A percentile compares a stretch with the other conserved stretches of the same genome.
phyloP scores from a whole-genome alignment of 2,113 vertebrate genomes.

The Rhinolophus ferrumequinum region DNA sequence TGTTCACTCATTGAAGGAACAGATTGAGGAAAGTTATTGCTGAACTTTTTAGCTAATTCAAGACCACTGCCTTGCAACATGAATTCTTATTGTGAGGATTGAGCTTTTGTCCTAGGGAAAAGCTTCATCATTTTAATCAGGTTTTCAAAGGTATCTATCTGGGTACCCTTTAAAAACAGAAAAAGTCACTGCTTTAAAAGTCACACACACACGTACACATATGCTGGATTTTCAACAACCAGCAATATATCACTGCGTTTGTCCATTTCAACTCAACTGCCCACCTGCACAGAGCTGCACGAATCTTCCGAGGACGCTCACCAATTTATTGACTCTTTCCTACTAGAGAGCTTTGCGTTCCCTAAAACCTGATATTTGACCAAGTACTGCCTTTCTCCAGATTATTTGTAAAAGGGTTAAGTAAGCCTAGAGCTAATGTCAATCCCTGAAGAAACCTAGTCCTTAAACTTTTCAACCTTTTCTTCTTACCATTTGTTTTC shows the following conservation, averaged over 20 bases:
- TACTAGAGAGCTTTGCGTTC: conserved; percentile 63
- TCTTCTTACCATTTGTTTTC: conserved; percentile 56
- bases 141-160: conserved; percentile 8
- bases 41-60: conserved; percentile 40
- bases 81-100: background rate
- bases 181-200: background rate
- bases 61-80: background rate
- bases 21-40: background rate
- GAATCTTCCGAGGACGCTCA: background rate
- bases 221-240: background rate
- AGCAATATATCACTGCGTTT: background rate
- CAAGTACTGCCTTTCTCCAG: conserved; percentile 63
- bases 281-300: background rate
- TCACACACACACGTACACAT: background rate
- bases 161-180: background rate
- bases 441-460: conserved; percentile 59
- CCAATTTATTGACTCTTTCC: conserved; percentile 66
- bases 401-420: conserved; percentile 75
- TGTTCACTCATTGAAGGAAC: background rate
- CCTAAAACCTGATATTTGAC: conserved; percentile 75
- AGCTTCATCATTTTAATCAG: background rate
- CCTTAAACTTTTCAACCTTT: conserved; percentile 76
- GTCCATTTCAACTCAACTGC: background rate
- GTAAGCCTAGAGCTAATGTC: conserved; percentile 77
- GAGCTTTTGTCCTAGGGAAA: background rate